phyloP scores from a whole-genome alignment of 2,888 invertebrate species.

The Drosophila siamana region DNA sequence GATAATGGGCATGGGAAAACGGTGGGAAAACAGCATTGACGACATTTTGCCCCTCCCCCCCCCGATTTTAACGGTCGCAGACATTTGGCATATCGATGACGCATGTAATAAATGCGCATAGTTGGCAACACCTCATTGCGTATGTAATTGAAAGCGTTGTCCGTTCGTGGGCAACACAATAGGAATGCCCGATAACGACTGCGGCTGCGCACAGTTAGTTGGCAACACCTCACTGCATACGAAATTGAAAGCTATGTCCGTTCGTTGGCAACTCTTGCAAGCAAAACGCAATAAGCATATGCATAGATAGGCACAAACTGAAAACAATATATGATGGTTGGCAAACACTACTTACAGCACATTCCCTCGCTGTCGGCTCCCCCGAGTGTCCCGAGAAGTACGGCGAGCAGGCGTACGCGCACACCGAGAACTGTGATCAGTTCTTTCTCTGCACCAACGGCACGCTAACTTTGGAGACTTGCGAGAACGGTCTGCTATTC shows the following conservation, averaged over 20 bases:
- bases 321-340: background rate
- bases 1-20: conserved; percentile 53
- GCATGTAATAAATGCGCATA: conserved; percentile 12
- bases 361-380: conserved; percentile 88
- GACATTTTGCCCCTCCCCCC: conserved; percentile 9
- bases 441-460: conserved; percentile 97
- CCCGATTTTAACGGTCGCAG: background rate
- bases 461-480: conserved; percentile 94
- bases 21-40: conserved; percentile 35
- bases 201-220: background rate
- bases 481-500: conserved; percentile 95
- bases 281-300: background rate
- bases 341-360: conserved; percentile 79
- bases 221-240: background rate
- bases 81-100: conserved; percentile 14
- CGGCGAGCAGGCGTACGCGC: conserved; percentile 93
- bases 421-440: conserved; percentile 94
- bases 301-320: background rate
- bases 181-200: background rate
- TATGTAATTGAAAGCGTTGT: background rate
- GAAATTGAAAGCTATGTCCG: background rate
- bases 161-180: too few species aligned
- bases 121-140: conserved; percentile 1
- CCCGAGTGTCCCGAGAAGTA: conserved; percentile 93
- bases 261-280: background rate